Evolutionary conservation across 2,797 vertebrate genomes (phyloP).

Genomic region (Tangara arthus): DNA sequence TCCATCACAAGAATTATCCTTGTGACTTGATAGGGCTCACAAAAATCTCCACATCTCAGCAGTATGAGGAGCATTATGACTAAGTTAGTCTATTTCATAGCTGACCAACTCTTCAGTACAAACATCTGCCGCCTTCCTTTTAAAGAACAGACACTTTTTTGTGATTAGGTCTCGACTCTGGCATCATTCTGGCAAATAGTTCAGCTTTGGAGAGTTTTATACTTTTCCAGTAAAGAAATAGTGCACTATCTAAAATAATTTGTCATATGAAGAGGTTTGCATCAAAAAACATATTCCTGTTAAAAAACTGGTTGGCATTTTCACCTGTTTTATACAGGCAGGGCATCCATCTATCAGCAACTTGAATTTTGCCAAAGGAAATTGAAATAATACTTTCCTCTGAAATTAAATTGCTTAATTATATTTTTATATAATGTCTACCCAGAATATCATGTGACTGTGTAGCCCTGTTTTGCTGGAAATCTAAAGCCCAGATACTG

Average conservation of each 20-base stretch:
- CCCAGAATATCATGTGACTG: background rate
- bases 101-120: background rate
- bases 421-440: fast-evolving
- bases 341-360: background rate
- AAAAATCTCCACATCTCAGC: background rate
- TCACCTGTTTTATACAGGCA: background rate
- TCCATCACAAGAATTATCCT: background rate
- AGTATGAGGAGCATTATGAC: background rate
- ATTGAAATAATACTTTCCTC: background rate
- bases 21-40: background rate
- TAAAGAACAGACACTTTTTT: background rate
- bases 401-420: background rate
- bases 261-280: background rate
- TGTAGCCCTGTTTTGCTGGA: background rate
- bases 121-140: background rate
- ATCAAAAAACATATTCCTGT: background rate
- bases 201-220: background rate
- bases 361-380: background rate
- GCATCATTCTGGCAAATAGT: background rate
- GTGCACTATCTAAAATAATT: background rate
- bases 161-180: background rate
- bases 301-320: background rate
- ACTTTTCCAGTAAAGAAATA: background rate
- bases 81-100: background rate
- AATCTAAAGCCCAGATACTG: background rate